Base-by-base conservation (phyloP, 2,797 vertebrate species). In the Falco biarmicus region DNA sequence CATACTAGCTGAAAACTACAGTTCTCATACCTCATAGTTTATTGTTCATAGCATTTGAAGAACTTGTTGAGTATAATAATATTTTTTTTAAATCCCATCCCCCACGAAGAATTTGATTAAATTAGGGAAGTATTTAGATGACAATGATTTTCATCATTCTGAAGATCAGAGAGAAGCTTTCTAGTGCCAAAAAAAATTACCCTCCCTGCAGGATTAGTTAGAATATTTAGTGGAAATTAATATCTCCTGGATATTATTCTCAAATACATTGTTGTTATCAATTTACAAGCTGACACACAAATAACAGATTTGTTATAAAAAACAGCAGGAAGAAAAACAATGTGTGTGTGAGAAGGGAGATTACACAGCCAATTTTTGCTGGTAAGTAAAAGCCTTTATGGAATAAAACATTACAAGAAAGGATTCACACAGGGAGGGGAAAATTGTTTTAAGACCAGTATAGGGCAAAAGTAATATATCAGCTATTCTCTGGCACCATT, bases 321-420 rank as follows among this genome's bases (percentile, higher is more conserved):
- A 84, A 53, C 86, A 75, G 39, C 75, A 96, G 84, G 53, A 75
- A 85, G 51, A 60, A 60, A 15, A 65, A 26, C 21, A 53, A 31
- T 15, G 32, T 64, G 11, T 18, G 32, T 12, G 5, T 57, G 34
- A 83, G 31, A 63, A 5, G 28, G 11, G 37, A 91, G 41, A 85
- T 93, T 92, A 93, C 66, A 89, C 15, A 93, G 71, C 5, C 43
- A 41, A 43, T 76, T 93, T 85, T 83, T 90, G 48, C 34, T 76
- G 53, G 25, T 29, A 95, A 95, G 16, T 85, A 94, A 91, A 95
- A 96, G 19, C 12, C 24, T 76, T 79, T 87, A 34, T 53, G 54
- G 86, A 94, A 95, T 86, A 96, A 97, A 89, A 95, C n/a, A 84
- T 66, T 68, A 56, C 21, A 83, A 76, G 74, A 93, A 85, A 75